Evolutionary conservation across 2,888 invertebrate species (phyloP).

Genomic region (Philopedon plagiatum): DNA sequence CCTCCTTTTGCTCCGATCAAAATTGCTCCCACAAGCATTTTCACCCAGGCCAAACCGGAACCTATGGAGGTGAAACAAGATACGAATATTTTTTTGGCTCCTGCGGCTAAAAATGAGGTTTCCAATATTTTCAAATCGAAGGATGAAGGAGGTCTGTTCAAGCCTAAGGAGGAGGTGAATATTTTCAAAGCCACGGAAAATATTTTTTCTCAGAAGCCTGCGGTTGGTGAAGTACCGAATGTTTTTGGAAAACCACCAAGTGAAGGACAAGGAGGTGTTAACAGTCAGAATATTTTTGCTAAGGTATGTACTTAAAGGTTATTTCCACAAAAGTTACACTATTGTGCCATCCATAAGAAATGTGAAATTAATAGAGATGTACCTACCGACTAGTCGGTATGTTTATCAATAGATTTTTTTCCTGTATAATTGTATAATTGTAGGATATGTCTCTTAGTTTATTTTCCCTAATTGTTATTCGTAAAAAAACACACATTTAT

Average conservation of each 20-base stretch:
- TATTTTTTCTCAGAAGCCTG: slow-evolving; percentile 36
- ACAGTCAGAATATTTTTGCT: slow-evolving; percentile 16
- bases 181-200: slow-evolving; percentile 11
- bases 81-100: slow-evolving; percentile 35
- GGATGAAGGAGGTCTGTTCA: slow-evolving; percentile 2
- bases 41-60: slow-evolving; percentile 24
- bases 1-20: slow-evolving; percentile 25
- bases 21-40: slow-evolving; percentile 27
- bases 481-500: too few species aligned
- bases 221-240: background rate
- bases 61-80: background rate
- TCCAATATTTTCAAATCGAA: slow-evolving; percentile 3
- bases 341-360: too few species aligned
- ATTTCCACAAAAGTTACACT: too few species aligned
- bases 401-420: too few species aligned
- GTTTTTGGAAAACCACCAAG: background rate
- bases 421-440: too few species aligned
- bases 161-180: slow-evolving; percentile 26
- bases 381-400: too few species aligned
- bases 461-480: too few species aligned
- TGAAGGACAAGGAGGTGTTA: background rate
- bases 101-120: slow-evolving; percentile 1
- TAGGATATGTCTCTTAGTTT: too few species aligned
- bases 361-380: too few species aligned
- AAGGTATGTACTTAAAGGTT: slow-evolving; percentile 32